Evolutionary conservation across 2,888 invertebrate genomes (phyloP).

Genomic region (Xestia c-nigrum): DNA sequence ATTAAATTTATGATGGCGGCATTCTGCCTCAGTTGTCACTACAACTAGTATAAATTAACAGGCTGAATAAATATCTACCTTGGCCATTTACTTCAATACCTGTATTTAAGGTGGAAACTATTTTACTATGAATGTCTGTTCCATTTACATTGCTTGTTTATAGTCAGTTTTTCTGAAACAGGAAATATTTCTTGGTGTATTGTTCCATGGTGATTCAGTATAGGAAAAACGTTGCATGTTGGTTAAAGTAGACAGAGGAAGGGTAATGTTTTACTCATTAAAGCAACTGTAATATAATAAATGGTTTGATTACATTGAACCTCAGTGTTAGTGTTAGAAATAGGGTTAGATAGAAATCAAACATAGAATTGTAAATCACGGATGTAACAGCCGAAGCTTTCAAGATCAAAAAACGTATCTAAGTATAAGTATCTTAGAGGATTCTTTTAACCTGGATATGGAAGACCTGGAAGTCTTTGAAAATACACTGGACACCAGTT

Average conservation of each 20-base stretch:
- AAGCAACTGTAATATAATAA: constrained; percentile 47
- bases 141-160: constrained; percentile 28
- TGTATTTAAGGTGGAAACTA: constrained; percentile 11
- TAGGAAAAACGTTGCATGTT: constrained; percentile 59
- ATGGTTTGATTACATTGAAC: constrained; percentile 25
- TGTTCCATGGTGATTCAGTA: constrained; percentile 29
- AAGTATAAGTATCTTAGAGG: background rate
- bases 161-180: constrained; percentile 39
- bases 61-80: constrained; percentile 56
- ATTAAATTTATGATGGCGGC: constrained; percentile 64
- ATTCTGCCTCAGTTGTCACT: constrained; percentile 61
- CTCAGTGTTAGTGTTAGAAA: background rate
- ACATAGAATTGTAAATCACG: background rate
- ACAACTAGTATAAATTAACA: constrained; percentile 63
- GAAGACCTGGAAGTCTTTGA: background rate
- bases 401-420: background rate
- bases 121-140: constrained; percentile 8
- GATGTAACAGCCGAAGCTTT: background rate
- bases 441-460: background rate
- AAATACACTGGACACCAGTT: background rate
- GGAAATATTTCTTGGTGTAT: constrained; percentile 46
- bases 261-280: constrained; percentile 25
- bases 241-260: constrained; percentile 20
- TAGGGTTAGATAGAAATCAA: background rate
- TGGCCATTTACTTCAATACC: constrained; percentile 56